phyloP scores from a whole-genome alignment of 2,113 vertebrate genomes.

The Capreolus pygargus region DNA sequence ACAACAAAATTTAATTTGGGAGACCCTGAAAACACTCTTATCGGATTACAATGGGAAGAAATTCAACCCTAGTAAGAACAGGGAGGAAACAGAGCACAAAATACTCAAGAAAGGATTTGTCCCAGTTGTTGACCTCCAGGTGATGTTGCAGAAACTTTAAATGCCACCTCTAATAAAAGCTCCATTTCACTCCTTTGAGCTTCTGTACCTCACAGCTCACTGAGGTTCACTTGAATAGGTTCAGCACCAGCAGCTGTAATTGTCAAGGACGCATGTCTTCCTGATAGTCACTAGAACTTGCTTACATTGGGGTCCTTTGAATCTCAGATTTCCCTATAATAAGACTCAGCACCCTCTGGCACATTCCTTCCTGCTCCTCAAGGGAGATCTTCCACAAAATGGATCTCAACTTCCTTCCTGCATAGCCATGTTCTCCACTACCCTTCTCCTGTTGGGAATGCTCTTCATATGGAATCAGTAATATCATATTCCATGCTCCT shows the following conservation, averaged over 20 bases:
- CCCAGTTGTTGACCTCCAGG: not conserved
- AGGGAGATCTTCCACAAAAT: not conserved
- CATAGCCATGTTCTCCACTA: not conserved
- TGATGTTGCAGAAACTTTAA: not conserved
- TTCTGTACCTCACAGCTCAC: not conserved
- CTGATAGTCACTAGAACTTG: not conserved
- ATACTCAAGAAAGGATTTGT: not conserved
- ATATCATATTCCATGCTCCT: not conserved
- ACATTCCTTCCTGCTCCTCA: not conserved
- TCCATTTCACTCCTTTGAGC: not conserved
- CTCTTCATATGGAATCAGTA: slow-evolving; percentile 1
- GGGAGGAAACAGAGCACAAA: fast-evolving
- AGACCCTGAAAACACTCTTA: not conserved
- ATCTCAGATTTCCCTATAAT: not conserved
- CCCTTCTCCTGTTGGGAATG: not conserved
- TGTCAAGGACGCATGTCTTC: not conserved
- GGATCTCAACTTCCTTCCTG: not conserved
- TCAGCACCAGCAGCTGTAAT: not conserved
- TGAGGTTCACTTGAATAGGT: not conserved
- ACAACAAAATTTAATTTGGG: not conserved
- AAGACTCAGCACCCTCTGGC: not conserved
- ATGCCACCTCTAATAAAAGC: not conserved
- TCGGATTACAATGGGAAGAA: not conserved
- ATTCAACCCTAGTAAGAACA: not conserved
- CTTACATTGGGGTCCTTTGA: not conserved